Evolutionary conservation across 2,888 invertebrate genomes (phyloP), one percentile per base, ranked within the genome.

Genomic region (Eurytoma californica): DNA sequence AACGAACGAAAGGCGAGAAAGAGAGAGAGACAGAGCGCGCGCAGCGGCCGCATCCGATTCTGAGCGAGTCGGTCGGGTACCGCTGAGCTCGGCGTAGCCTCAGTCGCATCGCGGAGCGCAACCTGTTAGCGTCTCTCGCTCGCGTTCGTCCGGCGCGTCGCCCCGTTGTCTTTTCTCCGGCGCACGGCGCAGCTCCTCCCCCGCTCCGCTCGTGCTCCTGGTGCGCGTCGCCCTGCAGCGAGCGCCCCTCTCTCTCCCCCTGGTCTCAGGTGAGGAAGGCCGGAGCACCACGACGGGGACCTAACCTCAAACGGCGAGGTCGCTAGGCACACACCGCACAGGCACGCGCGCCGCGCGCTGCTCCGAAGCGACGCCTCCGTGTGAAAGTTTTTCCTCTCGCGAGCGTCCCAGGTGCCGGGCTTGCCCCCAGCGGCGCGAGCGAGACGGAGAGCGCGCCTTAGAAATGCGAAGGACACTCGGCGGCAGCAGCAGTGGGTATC

Each of bases 41-140:
- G 66, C 80, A 78, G 79, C 66, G 77, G 65, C 30, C 78, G 67
- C 72, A 65, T 72, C 80, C 82, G 72, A 80, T 78, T 77, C 79
- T 58, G 77, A 81, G 82, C 82, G 80, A 82, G 83, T 78, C 82
- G 39, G 18, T 28, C 60, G 72, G 78, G 20, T 47, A 30, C 69
- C 39, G 49, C 57, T 70, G 72, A 60, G 67, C 58, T 76, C 69
- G 63, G 78, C 81, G 24, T 28, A 18, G 74, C 60, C 60, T 86
- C 88, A 89, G 89, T 89, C 83, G 83, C 83, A 72, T 68, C 83
- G 86, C 86, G 88, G 83, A 86, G 86, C 85, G 88, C 87, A 85
- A 85, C 83, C 83, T 82, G 86, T 85, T 82, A 81, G 80, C 82
- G 80, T 85, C 82, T 84, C 61, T 16, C 51, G 20, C 39, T 20